Evolutionary conservation across 1,140 invertebrate genomes (phyloP).

Genomic region (Lordiphosa collinella): DNA sequence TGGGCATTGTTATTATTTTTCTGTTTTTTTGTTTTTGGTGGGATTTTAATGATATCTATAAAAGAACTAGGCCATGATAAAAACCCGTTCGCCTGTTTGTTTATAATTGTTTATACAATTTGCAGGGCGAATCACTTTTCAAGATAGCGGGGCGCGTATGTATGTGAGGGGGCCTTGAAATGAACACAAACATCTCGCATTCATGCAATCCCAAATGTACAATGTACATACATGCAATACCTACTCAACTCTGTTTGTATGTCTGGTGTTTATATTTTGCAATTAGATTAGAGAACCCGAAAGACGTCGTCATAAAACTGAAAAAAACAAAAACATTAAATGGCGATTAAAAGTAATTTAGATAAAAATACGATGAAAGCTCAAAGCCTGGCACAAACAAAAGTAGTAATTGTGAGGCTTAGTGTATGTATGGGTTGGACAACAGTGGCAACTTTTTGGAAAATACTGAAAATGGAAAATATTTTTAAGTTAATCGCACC

Average conservation of each 20-base stretch:
- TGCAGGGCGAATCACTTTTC: constrained; percentile 44
- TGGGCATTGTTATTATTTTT: neutral
- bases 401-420: too few relatives aligned
- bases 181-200: constrained; percentile 45
- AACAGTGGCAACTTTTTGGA: too few relatives aligned
- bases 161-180: constrained; percentile 23
- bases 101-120: constrained; percentile 77
- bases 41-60: constrained; percentile 62
- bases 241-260: constrained; percentile 6
- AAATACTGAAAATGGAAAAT: too few relatives aligned
- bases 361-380: constrained; percentile 48
- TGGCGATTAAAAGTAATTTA: constrained; percentile 77
- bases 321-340: constrained; percentile 74
- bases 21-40: constrained; percentile 14
- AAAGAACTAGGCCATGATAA: constrained; percentile 72
- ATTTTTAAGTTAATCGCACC: too few relatives aligned
- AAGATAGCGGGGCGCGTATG: constrained; percentile 38
- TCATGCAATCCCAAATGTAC: neutral
- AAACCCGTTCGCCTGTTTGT: constrained; percentile 63
- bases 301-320: constrained; percentile 68
- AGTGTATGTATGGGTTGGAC: too few relatives aligned
- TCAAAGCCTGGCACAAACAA: too few relatives aligned
- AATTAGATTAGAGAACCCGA: constrained; percentile 72
- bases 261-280: constrained; percentile 53
- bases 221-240: constrained; percentile 6